phyloP scores from a whole-genome alignment of 2,888 invertebrate species.

The Cryptocheilus praepositus region DNA sequence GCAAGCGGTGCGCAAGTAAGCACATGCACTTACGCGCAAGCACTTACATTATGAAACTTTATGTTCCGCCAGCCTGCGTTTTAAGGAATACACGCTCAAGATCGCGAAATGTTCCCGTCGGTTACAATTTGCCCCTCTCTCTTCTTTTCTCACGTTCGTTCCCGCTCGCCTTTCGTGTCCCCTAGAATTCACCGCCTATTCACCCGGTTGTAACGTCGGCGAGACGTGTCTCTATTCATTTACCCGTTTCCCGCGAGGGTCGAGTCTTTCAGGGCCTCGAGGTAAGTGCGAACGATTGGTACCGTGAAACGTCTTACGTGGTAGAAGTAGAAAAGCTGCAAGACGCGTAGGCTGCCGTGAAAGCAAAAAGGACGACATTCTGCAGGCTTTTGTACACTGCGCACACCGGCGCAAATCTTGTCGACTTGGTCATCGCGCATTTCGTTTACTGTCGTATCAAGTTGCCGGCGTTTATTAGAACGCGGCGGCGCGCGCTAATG shows the following conservation, averaged over 20 bases:
- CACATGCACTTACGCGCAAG: no score
- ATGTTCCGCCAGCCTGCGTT: no score
- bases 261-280: constrained; percentile 31
- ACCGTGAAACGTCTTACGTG: no score
- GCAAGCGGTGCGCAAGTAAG: no score
- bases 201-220: constrained; percentile 10
- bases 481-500: background rate
- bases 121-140: background rate
- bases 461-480: constrained; percentile 33
- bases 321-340: constrained; percentile 18
- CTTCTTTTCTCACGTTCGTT: background rate
- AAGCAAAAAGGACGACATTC: background rate
- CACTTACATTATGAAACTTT: no score
- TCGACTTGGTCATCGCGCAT: constrained; percentile 27
- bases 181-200: constrained; percentile 34
- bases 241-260: background rate
- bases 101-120: no score
- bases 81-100: no score
- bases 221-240: constrained; percentile 10
- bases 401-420: constrained; percentile 16
- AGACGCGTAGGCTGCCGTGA: constrained; percentile 23
- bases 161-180: constrained; percentile 9
- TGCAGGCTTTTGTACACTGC: background rate
- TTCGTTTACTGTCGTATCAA: constrained; percentile 41
- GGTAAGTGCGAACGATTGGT: constrained; percentile 24